These are phyloP conservation scores for Chrysolina haemoptera DNA, from an alignment of 2,888 invertebrate species.

Conservation along the genomic window DNA sequence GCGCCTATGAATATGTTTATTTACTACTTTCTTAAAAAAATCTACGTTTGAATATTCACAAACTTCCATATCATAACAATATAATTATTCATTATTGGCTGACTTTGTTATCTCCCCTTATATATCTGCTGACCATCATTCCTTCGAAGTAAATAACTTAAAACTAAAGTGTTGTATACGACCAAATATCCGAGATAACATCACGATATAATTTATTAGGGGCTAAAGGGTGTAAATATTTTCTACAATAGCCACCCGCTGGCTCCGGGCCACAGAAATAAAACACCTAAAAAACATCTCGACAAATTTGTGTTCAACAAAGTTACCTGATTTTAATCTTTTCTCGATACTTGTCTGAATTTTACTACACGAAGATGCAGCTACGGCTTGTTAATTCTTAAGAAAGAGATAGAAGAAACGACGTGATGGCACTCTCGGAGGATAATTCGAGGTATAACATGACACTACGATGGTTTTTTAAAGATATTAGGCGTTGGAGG, in stretches of 20 bases:
- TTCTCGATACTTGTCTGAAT: constrained; percentile 18
- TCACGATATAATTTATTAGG: constrained; percentile 66
- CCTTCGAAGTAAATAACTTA: constrained; percentile 20
- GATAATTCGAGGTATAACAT: constrained; percentile 62
- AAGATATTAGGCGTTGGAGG: constrained; percentile 62
- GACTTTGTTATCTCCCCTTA: neutral
- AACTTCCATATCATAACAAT: no score
- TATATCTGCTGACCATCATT: neutral
- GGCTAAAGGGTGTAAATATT: constrained; percentile 68
- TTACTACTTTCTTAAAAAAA: no score
- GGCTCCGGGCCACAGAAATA: constrained; percentile 62
- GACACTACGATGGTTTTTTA: constrained; percentile 63
- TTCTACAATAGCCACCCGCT: constrained; percentile 66
- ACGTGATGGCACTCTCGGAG: constrained; percentile 7
- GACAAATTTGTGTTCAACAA: constrained; percentile 66
- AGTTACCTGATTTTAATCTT: constrained; percentile 64
- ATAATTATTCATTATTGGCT: no score
- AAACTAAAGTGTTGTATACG: constrained; percentile 50
- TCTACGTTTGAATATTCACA: no score
- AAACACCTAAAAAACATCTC: constrained; percentile 64
- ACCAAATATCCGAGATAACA: constrained; percentile 55
- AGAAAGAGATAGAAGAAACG: constrained; percentile 1
- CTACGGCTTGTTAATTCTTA: neutral
- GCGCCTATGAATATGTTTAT: no score
- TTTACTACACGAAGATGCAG: constrained; percentile 28